phyloP scores from a whole-genome alignment of 2,888 invertebrate genomes.

The Scaptodrosophila latifasciaeformis region DNA sequence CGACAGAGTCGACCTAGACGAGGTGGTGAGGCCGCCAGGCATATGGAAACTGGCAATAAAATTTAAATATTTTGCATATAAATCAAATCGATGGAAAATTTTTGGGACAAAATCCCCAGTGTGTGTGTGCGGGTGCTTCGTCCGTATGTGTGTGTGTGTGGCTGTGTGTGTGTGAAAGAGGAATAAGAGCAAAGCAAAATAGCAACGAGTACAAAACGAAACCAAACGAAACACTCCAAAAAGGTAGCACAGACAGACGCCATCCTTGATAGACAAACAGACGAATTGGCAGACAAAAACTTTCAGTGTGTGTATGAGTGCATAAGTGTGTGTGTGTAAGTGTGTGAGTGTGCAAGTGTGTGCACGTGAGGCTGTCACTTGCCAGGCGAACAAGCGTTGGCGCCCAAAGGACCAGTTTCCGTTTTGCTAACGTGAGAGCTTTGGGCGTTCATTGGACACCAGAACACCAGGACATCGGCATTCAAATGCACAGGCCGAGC shows the following conservation, averaged over 20 bases:
- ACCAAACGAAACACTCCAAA: neutral
- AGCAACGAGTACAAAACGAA: no score
- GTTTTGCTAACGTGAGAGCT: slow-evolving; percentile 36
- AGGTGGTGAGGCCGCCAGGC: slow-evolving; percentile 26
- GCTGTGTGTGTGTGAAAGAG: neutral
- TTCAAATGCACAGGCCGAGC: neutral
- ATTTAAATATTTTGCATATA: slow-evolving; percentile 64
- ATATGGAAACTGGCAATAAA: slow-evolving; percentile 63
- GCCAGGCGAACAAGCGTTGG: slow-evolving; percentile 35
- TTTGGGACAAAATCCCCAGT: slow-evolving; percentile 48
- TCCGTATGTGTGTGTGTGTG: no score
- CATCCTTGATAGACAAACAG: no score
- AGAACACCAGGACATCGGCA: no score
- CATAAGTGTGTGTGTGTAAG: slow-evolving; percentile 7
- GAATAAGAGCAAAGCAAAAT: neutral
- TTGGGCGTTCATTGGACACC: slow-evolving; percentile 2
- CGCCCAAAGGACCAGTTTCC: slow-evolving; percentile 48
- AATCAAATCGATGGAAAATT: slow-evolving; percentile 61
- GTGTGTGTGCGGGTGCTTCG: no score
- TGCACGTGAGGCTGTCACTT: slow-evolving; percentile 29
- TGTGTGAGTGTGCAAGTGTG: slow-evolving; percentile 17
- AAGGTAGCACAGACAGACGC: neutral
- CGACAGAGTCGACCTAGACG: slow-evolving; percentile 1
- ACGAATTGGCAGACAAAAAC: no score
- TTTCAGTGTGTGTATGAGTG: neutral